Base-by-base conservation (phyloP, 2,113 vertebrate genomes). In the Tachycineta bicolor region DNA sequence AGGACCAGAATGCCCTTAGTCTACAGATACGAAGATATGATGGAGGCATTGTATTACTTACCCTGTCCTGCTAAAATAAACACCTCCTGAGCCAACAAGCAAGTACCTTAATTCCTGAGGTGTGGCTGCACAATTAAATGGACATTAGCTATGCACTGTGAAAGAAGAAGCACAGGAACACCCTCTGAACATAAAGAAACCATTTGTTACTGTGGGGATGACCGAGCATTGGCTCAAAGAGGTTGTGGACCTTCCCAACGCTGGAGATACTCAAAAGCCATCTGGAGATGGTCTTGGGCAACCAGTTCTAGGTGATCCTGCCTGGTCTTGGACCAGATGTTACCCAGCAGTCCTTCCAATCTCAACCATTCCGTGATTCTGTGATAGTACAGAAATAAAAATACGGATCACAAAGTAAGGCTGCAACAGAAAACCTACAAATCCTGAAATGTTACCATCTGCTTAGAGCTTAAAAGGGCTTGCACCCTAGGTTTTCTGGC, bases 381-480 rank as follows among this genome's bases (percentile, higher is more conserved):
- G 17, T 12, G 26, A 65, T 22, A 94, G 29, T 34, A 37, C 13
- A 82, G 53, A 88, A 95, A 70, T 56, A 87, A 80, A 95, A 83
- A 64, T 74, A 87, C 4, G 28, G 60, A 63, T 85, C 20, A 47
- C 4, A 17, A 88, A 8, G 22, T 89, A 69, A 91, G 26, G 28
- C 37, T 87, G 85, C 20, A 89, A 55, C 50, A 68, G 74, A 91
- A 96, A 97, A 89, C 23, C 63, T 68, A 83, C 34, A 73, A 85
- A 85, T 62, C 56, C 64, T 86, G 44, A 95, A 83, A 67, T 56
- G 55, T 83, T 64, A 92, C 46, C 74, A 69, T 93, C 86, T 93
- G 53, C 75, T 77, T 92, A 62, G 21, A 82, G 83, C 91, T 89
- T 85, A 96, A 64, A 89, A 80, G 33, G 43, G 47, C n/a, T 83